Base-by-base conservation (phyloP, 2,888 invertebrate species). In the Leucania comma region DNA sequence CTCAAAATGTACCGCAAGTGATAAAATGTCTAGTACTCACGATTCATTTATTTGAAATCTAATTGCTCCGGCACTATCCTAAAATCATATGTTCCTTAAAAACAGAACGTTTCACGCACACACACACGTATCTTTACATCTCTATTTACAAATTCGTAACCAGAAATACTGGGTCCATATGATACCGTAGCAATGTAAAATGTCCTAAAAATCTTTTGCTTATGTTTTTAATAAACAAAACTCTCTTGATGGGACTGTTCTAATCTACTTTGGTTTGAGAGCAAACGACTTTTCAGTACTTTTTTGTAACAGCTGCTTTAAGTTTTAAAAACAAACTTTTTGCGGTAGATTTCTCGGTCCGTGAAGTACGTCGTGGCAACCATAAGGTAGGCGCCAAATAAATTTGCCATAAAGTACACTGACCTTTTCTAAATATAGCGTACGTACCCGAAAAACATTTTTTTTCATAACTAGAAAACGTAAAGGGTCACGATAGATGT, bases 71-170 rank as follows among this genome's bases (percentile, higher is more conserved):
- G 54, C 59, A 78, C 54, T 50, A 51, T 64, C 26, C 64, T 56
- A n/a, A 64, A 57, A 56, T 64, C 32, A 17, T 35, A 51, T 64
- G n/a, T 62, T 48, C 48, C 60, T 72, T 57, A 35, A 57, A 68
- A 67, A 74, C 69, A 70, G 72, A 78, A 82, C 64, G 66, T 29
- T 22, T 10, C 53, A 58, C 46, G 38, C 38, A 4, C 63, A 59
- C 32, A 62, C 75, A 54, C 66, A 72, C 60, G 53, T 57, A 65
- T 57, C 54, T 72, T 72, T 72, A 82, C 78, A 75, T 73, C 56
- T 59, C 29, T 85, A 85, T 84, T 72, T 81, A 85, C 81, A 84
- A 65, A 67, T 53, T 70, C 20, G 35, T 66, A 64, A 69, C 68
- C 71, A 71, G 42, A 48, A n/a, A 63, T 51, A 67, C 53, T 72